phyloP scores from a whole-genome alignment of 2,797 vertebrate genomes.

The Vireo griseus region DNA sequence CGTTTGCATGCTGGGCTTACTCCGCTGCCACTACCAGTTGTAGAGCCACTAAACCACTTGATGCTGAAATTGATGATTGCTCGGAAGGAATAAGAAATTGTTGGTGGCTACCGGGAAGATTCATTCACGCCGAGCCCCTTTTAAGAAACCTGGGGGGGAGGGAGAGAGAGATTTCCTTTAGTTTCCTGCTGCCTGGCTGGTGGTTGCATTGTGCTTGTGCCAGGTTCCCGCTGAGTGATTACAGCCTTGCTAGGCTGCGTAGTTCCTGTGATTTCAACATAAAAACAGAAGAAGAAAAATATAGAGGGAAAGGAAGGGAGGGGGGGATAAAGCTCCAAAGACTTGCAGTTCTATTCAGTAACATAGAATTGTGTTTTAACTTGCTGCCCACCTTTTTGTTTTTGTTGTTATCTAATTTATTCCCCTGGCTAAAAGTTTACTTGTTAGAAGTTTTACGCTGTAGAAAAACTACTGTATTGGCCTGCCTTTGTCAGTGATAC shows the following conservation, averaged over 20 bases:
- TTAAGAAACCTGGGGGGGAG: slow-evolving; percentile 41
- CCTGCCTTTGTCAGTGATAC: not conserved
- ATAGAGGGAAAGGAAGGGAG: not conserved
- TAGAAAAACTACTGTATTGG: not conserved
- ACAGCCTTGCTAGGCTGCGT: slow-evolving; percentile 56
- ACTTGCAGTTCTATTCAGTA: slow-evolving; percentile 30
- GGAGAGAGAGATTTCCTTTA: slow-evolving; percentile 50
- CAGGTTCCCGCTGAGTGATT: slow-evolving; percentile 65
- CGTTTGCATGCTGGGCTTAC: slow-evolving; percentile 69
- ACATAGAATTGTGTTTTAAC: slow-evolving; percentile 8
- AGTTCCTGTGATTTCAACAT: slow-evolving; percentile 70
- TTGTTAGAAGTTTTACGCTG: not conserved
- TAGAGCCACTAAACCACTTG: slow-evolving; percentile 66
- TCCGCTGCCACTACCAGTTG: slow-evolving; percentile 47
- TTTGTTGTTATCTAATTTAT: not conserved
- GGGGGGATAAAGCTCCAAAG: not conserved
- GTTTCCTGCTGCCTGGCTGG: slow-evolving; percentile 45
- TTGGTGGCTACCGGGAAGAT: slow-evolving; percentile 61
- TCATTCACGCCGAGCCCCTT: slow-evolving; percentile 55
- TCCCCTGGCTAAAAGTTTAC: not conserved
- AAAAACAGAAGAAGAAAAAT: slow-evolving; percentile 48
- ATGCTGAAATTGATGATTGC: slow-evolving; percentile 74
- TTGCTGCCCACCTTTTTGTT: not conserved
- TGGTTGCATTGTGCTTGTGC: slow-evolving; percentile 53
- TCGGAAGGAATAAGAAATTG: slow-evolving; percentile 69